phyloP scores from a whole-genome alignment of 2,888 invertebrate species.

The Deilephila elpenor region DNA sequence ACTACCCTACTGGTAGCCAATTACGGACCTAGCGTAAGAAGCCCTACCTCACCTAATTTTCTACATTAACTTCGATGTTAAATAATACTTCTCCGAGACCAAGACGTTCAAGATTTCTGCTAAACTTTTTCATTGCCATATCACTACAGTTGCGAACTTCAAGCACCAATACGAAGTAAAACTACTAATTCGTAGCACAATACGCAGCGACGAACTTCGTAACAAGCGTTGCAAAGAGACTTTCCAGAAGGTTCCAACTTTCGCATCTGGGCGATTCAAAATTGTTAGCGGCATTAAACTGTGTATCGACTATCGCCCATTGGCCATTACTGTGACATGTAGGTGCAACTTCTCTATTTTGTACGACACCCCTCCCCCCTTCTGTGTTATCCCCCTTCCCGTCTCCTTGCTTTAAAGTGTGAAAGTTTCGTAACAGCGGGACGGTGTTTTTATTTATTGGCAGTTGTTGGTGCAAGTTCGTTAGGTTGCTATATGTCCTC shows the following conservation, averaged over 20 bases:
- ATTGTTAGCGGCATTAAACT: constrained; percentile 12
- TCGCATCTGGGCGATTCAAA: constrained; percentile 18
- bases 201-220: neutral
- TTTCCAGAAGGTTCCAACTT: neutral
- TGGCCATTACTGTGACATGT: constrained; percentile 28
- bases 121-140: neutral
- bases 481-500: neutral
- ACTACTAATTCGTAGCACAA: constrained; percentile 4
- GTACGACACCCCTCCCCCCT: neutral
- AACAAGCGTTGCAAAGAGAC: neutral
- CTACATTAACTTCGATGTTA: too few species aligned
- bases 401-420: constrained; percentile 1
- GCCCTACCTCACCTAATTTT: too few species aligned
- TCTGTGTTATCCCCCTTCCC: too few species aligned
- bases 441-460: constrained; percentile 15
- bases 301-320: constrained; percentile 17
- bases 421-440: neutral
- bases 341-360: constrained; percentile 16
- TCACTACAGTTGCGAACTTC: neutral
- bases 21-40: too few species aligned
- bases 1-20: too few species aligned
- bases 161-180: neutral
- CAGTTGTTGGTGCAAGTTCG: constrained; percentile 7
- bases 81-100: too few species aligned
- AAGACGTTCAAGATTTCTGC: too few species aligned